These are phyloP conservation scores for Stigmatopora argus DNA, from an alignment of 2,113 vertebrate genomes.

Conservation along the genomic window DNA sequence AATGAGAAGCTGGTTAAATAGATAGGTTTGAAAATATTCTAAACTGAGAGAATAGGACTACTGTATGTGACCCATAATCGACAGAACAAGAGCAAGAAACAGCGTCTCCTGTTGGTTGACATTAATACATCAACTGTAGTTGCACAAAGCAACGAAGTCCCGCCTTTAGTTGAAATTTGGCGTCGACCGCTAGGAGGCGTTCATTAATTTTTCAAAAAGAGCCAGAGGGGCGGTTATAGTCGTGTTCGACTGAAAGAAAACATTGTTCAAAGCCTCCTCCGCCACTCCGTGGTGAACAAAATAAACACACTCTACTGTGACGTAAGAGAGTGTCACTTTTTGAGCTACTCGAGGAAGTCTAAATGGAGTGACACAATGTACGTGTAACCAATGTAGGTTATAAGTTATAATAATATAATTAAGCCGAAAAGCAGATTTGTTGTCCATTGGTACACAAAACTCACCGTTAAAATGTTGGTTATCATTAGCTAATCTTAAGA, in stretches of 20 bases:
- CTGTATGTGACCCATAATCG: too few species aligned
- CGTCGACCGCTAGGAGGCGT: slow-evolving; percentile 7
- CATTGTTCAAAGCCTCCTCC: background rate
- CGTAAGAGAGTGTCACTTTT: slow-evolving; percentile 29
- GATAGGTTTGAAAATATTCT: background rate
- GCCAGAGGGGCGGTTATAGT: slow-evolving; percentile 23
- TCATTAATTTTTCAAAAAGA: fast-evolving
- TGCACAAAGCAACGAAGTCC: slow-evolving; percentile 21
- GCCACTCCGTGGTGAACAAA: slow-evolving; percentile 1
- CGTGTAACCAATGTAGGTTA: background rate
- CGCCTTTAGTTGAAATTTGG: slow-evolving; percentile 61
- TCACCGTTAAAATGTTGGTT: background rate
- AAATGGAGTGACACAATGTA: background rate
- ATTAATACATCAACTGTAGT: background rate
- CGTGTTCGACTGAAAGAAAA: fast-evolving
- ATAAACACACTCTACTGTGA: slow-evolving; percentile 8
- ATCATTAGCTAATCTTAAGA: background rate
- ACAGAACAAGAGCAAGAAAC: too few species aligned
- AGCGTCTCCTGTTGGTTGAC: too few species aligned
- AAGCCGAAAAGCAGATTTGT: too few species aligned
- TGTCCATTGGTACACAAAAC: background rate
- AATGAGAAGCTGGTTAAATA: background rate
- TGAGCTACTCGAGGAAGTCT: slow-evolving; percentile 33
- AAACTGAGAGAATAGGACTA: too few species aligned
- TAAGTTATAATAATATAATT: background rate